A percentile compares a stretch with the other conserved stretches of the same genome.
Conservation (phyloP, 2,113 vertebrate genomes). For the Malurus cyaneus region DNA sequence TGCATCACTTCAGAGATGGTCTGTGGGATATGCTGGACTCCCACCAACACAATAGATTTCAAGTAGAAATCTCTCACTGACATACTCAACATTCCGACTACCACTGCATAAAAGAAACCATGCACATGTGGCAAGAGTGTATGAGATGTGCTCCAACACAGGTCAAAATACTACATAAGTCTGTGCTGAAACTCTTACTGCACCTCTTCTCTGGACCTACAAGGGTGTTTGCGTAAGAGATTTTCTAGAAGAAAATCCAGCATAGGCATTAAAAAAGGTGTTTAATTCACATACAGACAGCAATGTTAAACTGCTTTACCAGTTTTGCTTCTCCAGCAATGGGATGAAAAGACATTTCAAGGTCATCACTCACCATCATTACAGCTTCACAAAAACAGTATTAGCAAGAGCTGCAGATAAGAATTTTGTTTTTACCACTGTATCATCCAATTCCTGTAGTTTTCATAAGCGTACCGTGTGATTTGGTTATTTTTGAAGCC, state of each 20-base stretch:
- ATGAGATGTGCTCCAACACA: not conserved
- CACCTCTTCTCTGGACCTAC: not conserved
- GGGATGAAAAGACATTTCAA: not conserved
- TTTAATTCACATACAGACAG: not conserved
- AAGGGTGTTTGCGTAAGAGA: not conserved
- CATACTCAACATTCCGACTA: not conserved
- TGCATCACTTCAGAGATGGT: not conserved
- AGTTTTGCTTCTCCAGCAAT: not conserved
- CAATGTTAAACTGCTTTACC: not conserved
- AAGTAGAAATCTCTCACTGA: not conserved
- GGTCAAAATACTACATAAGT: not conserved
- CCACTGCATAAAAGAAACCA: not conserved
- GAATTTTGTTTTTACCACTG: not conserved
- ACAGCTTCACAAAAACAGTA: not conserved
- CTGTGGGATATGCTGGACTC: not conserved
- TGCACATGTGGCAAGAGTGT: rapidly evolving
- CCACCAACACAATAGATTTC: not conserved
- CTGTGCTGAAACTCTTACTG: not conserved
- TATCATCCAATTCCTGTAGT: not conserved
- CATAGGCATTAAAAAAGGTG: not conserved
- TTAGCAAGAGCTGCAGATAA: not conserved
- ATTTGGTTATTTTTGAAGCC: constrained; percentile 25
- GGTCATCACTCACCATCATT: not conserved
- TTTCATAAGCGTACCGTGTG: not conserved
- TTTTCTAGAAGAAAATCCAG: not conserved